Evolutionary conservation across 2,888 invertebrate genomes (phyloP), one percentile per base, ranked within the genome.

Genomic region (Heliconius charithonia): DNA sequence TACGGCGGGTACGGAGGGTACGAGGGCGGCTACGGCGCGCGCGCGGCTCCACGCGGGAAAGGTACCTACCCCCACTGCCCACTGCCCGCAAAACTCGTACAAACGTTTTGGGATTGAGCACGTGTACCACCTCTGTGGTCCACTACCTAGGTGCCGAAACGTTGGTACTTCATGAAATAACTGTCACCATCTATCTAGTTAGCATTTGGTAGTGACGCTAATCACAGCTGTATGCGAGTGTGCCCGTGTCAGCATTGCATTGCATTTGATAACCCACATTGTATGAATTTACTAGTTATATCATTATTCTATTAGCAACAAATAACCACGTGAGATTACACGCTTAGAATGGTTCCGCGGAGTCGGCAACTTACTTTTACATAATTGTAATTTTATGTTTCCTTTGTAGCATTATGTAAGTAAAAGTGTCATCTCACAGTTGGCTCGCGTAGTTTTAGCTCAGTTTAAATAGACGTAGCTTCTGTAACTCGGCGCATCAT

Each of bases 21-120:
- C 96, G 97, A 97, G 95, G 97, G 97, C 96, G 97, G 97, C 96
- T 97, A 97, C 93, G 97, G 97, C 96, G 97, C 97, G 95, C 97
- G 97, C 95, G 96, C 97, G 95, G 96, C 97, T 95, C 97, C 97
- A 95, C 97, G 97, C 96, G 96, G 97, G 95, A 98, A 98, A 98
- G 98, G 98, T 97, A 97, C 96, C 88, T 90, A 89, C 76, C 56
- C 27, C 45, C 22, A 12, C 51, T 45, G 19, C 32, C 59, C 73
- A 25, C 62, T 25, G 63, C 62, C 73, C 72, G 51, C 86, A 27
- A n/a, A 3, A 25, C n/a, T 22, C 67, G 67, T 67, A 56, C 71
- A 72, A 73, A 78, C 80, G 80, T 80, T 80, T 71, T 71, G 71
- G 70, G 41, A 37, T 41, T n/a, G 16, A 45, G 13, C 45, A 13